Percentiles rank a stretch among this genome's conserved stretches.
phyloP scores from a whole-genome alignment of 2,888 invertebrate genomes.

The Brachyptera risi region DNA sequence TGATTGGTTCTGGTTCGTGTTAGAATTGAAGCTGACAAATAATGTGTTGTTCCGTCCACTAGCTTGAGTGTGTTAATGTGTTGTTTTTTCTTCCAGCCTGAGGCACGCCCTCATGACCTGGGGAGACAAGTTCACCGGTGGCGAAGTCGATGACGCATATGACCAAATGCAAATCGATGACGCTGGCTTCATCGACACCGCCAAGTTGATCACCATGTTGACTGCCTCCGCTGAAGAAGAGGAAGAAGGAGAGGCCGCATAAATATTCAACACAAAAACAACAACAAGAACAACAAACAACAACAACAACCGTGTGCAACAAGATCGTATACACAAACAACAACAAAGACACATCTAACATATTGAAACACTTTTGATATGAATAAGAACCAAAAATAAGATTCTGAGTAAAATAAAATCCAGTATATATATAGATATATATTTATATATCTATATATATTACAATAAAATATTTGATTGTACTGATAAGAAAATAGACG shows the following conservation, averaged over 20 bases:
- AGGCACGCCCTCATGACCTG: slow-evolving; percentile 89
- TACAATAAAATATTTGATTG: background rate
- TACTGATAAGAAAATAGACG: slow-evolving; percentile 1
- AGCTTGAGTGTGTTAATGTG: no score
- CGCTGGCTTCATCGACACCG: slow-evolving; percentile 85
- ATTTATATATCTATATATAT: no score
- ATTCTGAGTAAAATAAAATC: slow-evolving; percentile 10
- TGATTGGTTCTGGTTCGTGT: no score
- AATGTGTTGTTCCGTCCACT: no score
- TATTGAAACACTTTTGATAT: slow-evolving; percentile 1
- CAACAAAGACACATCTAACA: slow-evolving; percentile 9
- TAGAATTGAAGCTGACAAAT: no score
- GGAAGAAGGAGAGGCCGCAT: slow-evolving; percentile 45
- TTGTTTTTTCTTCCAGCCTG: slow-evolving; percentile 53
- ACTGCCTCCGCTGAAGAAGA: slow-evolving; percentile 83
- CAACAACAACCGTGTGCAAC: background rate
- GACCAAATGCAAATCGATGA: slow-evolving; percentile 92
- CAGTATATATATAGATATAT: background rate
- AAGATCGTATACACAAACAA: background rate
- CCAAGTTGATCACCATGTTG: slow-evolving; percentile 80
- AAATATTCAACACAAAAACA: slow-evolving; percentile 20
- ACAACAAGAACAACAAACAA: background rate
- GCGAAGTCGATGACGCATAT: slow-evolving; percentile 88
- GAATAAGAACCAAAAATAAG: slow-evolving; percentile 8
- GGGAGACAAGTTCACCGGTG: slow-evolving; percentile 86